Evolutionary conservation across 1,140 invertebrate genomes (phyloP).

Genomic region (Onthophagus taurus): DNA sequence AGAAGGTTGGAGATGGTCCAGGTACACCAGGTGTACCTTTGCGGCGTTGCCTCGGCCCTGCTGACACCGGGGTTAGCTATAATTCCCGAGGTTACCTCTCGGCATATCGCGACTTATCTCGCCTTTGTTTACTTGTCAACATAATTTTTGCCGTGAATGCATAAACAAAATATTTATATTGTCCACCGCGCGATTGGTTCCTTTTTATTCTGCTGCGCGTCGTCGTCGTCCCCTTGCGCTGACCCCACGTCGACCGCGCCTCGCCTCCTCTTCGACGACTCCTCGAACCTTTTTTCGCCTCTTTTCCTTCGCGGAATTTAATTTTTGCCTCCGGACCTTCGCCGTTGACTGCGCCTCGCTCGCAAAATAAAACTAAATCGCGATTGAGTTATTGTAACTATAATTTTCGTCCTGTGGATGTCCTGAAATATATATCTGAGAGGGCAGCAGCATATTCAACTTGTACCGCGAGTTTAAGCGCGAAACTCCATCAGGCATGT

Average conservation of each 20-base stretch:
- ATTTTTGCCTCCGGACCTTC: slow-evolving; percentile 29
- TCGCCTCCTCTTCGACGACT: no score
- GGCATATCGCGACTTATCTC: slow-evolving; percentile 39
- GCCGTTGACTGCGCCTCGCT: slow-evolving; percentile 12
- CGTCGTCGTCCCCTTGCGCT: not conserved
- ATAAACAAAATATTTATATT: slow-evolving; percentile 41
- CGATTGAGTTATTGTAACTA: slow-evolving; percentile 39
- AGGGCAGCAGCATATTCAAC: no score
- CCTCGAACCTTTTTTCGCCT: slow-evolving; percentile 15
- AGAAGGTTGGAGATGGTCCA: no score
- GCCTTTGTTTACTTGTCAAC: slow-evolving; percentile 39
- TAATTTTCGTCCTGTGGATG: slow-evolving; percentile 33
- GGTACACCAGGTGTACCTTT: no score
- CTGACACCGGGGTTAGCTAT: slow-evolving; percentile 37
- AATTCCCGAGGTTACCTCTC: slow-evolving; percentile 34
- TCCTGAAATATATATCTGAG: no score
- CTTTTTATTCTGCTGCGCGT: slow-evolving; percentile 19
- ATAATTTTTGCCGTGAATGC: slow-evolving; percentile 39
- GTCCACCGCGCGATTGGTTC: slow-evolving; percentile 35
- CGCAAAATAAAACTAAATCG: slow-evolving; percentile 31
- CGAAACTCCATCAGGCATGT: no score
- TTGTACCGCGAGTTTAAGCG: no score
- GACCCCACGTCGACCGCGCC: not conserved
- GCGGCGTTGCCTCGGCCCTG: no score
- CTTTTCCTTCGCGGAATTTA: slow-evolving; percentile 34